These are phyloP conservation scores for Rhynchomys soricoides DNA, from an alignment of 2,113 vertebrate genomes.

Conservation along the genomic window DNA sequence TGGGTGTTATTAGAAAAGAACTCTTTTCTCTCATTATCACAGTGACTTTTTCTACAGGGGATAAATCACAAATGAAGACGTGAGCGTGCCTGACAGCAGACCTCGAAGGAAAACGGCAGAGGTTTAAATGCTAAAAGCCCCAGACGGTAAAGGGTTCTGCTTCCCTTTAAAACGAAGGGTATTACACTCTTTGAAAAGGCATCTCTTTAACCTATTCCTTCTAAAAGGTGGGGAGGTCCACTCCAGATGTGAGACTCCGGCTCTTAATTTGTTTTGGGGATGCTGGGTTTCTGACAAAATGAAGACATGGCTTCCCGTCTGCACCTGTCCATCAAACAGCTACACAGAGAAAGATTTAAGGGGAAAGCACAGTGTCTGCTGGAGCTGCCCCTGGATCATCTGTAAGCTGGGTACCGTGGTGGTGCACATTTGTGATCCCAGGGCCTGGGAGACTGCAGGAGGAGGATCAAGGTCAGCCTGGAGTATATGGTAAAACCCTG, in stretches of 20 bases:
- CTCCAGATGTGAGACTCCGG: neutral
- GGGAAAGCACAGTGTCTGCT: neutral
- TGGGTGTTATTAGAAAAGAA: slow-evolving; percentile 20
- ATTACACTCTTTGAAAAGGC: neutral
- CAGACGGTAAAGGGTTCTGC: neutral
- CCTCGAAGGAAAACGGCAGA: neutral
- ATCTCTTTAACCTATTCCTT: neutral
- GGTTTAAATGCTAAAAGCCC: neutral
- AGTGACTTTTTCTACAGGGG: neutral
- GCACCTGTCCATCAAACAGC: slow-evolving; percentile 34
- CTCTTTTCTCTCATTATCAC: slow-evolving; percentile 11
- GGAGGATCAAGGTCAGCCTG: neutral
- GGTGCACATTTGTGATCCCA: neutral
- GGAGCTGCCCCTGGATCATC: neutral
- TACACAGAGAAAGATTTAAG: neutral
- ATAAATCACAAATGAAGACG: slow-evolving; percentile 32
- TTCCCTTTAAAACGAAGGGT: slow-evolving; percentile 1
- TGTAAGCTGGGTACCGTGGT: no score
- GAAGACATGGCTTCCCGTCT: neutral
- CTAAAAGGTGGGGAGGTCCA: neutral
- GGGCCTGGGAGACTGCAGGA: neutral
- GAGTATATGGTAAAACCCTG: neutral
- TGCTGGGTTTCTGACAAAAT: slow-evolving; percentile 32
- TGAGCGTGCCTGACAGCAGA: neutral
- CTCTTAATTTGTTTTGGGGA: neutral